Evolutionary conservation across 2,797 vertebrate species (phyloP), one percentile per base, ranked within the genome.

Genomic region (Pseudocheirus occidentalis): DNA sequence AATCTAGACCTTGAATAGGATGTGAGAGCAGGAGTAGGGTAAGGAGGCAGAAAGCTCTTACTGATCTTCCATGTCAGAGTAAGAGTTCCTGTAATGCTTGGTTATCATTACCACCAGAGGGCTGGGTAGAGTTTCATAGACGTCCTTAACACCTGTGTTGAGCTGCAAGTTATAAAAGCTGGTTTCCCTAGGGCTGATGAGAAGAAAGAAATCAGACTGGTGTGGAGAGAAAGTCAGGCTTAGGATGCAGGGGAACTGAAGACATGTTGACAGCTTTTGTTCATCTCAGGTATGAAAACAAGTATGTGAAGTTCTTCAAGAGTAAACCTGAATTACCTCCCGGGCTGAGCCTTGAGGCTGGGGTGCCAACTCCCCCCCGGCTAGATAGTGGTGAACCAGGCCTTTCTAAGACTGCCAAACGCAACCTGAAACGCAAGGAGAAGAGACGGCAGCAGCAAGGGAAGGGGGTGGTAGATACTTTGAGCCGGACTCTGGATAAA

Each of bases 241-340:
- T 91, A 28, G 31, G 31, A 92, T 50, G 62, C 28, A 62, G 14
- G n/a, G 27, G 55, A 55, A 94, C 90, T 92, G 92, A 93, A 93
- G 52, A n/a, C 95, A 40, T 91, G 29, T 95, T 97, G 97, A 95
- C 73, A 6, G 58, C 46, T 95, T 94, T 95, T 94, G 18, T 98
- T 96, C 96, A 21, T 62, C 91, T 52, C 98, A 99, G 99, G 73
- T 99, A 99, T 94, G 99, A 99, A 98, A 99, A 99, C 98, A 99
- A 99, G 96, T 99, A 99, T 92, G 99, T 99, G 50, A 99, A 99
- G 98, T 99, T 99, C 97, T 99, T 99, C 98, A 99, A 99, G 98
- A 99, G 99, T 98, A 99, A 99, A 98, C 99, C 99, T 0, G 99
- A 99, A 54, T 98, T 99, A 52, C 99, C 99, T 0, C 99, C 99